Base-by-base conservation (phyloP, 2,888 invertebrate species). In the Hydrotaea cyrtoneurina region DNA sequence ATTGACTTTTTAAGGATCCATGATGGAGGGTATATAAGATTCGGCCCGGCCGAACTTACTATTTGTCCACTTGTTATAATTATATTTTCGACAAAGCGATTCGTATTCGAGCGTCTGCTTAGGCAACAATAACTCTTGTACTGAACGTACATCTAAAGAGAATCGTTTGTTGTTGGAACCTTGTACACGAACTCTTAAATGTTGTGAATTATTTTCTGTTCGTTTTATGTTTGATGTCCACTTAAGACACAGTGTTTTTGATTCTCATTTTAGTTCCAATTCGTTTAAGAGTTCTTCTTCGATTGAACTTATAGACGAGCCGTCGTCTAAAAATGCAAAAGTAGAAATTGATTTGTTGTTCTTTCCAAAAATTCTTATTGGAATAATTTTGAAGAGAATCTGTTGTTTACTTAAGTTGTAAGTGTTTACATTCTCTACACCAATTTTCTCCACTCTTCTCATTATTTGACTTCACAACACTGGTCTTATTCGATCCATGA, bases 231-330 rank as follows among this genome's bases (percentile, higher is more conserved):
- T 81, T 10, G 17, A 69, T 7, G 85, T 86, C 86, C 86, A 86
- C 21, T 72, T 85, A 10, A 86, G 39, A 62, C 83, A 83, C 1
- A 86, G 59, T 39, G 81, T 75, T 62, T 82, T 71, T 2, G 62
- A 7, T 71, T 84, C 78, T n/a, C 87, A 86, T 15, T 80, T 46
- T 31, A 80, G 39, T 10, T 77, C 74, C 1, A 86, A 50, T 26
- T 80, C 55, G 0, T 21, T 57, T 15, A 79, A 46, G 21, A 86
- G 74, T 36, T 79, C 79, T 81, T 84, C 82, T 26, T 86, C 86
- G 57, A 86, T 86, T 3, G 86, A 50, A 36, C 85, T 86, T 55
- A 85, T 50, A 21, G 85, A 86, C 1, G 86, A 86, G 50, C 85
- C 82, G 0, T 87, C 86, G 72, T 83, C 82, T 64, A 87, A 13